phyloP scores from a whole-genome alignment of 2,113 vertebrate species.

The Entosphenus tridentatus region DNA sequence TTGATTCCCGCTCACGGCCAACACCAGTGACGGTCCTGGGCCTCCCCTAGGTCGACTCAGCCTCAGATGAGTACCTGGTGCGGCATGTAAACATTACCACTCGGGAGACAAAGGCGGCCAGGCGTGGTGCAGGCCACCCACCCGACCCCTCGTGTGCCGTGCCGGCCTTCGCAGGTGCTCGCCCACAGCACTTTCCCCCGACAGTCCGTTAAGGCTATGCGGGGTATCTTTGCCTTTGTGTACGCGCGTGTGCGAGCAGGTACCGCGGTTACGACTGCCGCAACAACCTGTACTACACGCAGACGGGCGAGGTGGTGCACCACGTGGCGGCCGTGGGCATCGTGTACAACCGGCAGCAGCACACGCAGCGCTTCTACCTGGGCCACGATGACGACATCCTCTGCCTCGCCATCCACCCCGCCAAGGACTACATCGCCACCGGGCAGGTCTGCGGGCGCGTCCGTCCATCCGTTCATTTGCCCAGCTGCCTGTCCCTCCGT shows the following conservation, averaged over 20 bases:
- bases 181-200: no score
- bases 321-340: constrained; percentile 85
- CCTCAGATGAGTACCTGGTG: no score
- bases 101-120: no score
- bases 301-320: constrained; percentile 90
- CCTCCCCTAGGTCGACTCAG: no score
- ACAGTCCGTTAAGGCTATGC: no score
- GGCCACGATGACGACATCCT: constrained; percentile 90
- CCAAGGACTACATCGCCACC: constrained; percentile 89
- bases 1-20: no score
- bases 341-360: constrained; percentile 88
- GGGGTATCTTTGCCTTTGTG: no score
- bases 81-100: no score
- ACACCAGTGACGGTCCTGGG: no score
- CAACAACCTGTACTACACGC: constrained; percentile 93
- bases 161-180: no score
- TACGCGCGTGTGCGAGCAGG: constrained; percentile 18
- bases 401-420: constrained; percentile 72
- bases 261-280: constrained; percentile 92
- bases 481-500: background rate
- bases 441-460: constrained; percentile 44
- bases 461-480: background rate
- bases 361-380: constrained; percentile 80
- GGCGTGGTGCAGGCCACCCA: no score
- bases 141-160: no score